Evolutionary conservation across 2,888 invertebrate species (phyloP).

Genomic region (Dynastes grantii): DNA sequence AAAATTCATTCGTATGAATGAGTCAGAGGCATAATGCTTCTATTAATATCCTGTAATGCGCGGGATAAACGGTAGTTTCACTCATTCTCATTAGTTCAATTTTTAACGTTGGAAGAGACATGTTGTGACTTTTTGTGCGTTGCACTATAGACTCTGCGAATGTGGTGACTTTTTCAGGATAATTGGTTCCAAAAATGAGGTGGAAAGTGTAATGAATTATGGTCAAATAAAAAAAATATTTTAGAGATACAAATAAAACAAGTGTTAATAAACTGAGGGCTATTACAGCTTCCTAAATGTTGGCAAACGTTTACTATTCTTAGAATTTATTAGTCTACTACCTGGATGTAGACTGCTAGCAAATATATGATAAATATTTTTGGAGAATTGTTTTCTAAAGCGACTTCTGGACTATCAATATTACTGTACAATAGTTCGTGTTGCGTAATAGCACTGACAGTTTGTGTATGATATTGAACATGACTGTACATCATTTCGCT

Average conservation of each 20-base stretch:
- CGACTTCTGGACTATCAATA: too few species aligned
- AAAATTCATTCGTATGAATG: conserved; percentile 38
- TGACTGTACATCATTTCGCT: too few species aligned
- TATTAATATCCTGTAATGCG: conserved; percentile 35
- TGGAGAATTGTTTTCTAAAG: too few species aligned
- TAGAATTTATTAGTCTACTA: background rate
- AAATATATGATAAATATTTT: background rate
- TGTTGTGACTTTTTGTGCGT: background rate
- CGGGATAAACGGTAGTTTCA: conserved; percentile 22
- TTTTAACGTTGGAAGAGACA: conserved; percentile 13
- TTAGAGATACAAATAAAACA: background rate
- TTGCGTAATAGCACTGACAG: too few species aligned
- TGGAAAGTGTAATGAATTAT: too few species aligned
- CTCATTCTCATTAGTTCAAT: conserved; percentile 30
- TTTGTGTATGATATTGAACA: too few species aligned
- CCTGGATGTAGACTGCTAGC: background rate
- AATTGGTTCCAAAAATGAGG: too few species aligned
- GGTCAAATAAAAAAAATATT: too few species aligned
- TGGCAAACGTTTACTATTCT: conserved; percentile 3
- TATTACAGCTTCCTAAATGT: background rate
- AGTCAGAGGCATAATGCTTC: conserved; percentile 40
- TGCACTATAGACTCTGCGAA: background rate
- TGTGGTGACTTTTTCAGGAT: background rate
- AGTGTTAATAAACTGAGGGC: background rate
- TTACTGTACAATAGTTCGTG: too few species aligned